These are phyloP conservation scores for Drosophila mimetica DNA, from an alignment of 2,888 invertebrate genomes.

Conservation along the genomic window DNA sequence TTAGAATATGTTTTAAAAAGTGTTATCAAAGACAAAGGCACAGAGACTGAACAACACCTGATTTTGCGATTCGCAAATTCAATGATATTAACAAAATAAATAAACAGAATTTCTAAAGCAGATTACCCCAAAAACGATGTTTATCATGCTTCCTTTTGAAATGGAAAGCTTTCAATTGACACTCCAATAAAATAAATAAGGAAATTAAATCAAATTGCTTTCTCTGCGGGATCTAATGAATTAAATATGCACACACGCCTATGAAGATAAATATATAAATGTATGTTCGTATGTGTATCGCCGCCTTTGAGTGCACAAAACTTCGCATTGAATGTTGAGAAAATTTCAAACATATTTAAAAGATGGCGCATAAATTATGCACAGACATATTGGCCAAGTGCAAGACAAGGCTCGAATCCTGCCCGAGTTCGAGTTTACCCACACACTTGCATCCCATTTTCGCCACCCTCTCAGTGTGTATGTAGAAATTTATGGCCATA, in stretches of 20 bases:
- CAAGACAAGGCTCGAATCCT: slow-evolving; percentile 32
- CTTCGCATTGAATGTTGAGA: slow-evolving; percentile 21
- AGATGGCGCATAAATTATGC: slow-evolving; percentile 66
- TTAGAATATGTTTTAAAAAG: background rate
- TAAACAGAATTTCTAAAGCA: slow-evolving; percentile 6
- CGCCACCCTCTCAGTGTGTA: slow-evolving; percentile 14
- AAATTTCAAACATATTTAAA: slow-evolving; percentile 54
- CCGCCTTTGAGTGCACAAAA: slow-evolving; percentile 15
- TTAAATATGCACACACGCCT: slow-evolving; percentile 15
- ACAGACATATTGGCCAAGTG: slow-evolving; percentile 56
- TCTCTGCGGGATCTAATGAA: slow-evolving; percentile 33
- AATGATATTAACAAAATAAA: slow-evolving; percentile 4
- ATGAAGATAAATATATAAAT: background rate
- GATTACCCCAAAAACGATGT: background rate
- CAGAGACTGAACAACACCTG: background rate
- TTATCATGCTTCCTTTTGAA: background rate
- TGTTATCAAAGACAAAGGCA: too few relatives aligned
- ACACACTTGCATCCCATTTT: background rate
- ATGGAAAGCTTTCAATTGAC: slow-evolving; percentile 27
- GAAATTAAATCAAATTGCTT: slow-evolving; percentile 33
- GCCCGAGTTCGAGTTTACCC: slow-evolving; percentile 23
- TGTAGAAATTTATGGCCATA: slow-evolving; percentile 61
- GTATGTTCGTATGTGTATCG: background rate
- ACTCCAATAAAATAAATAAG: slow-evolving; percentile 19
- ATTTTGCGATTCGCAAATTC: background rate